Evolutionary conservation across 2,888 invertebrate genomes (phyloP), one percentile per base, ranked within the genome.

Genomic region (Andrena fulva): DNA sequence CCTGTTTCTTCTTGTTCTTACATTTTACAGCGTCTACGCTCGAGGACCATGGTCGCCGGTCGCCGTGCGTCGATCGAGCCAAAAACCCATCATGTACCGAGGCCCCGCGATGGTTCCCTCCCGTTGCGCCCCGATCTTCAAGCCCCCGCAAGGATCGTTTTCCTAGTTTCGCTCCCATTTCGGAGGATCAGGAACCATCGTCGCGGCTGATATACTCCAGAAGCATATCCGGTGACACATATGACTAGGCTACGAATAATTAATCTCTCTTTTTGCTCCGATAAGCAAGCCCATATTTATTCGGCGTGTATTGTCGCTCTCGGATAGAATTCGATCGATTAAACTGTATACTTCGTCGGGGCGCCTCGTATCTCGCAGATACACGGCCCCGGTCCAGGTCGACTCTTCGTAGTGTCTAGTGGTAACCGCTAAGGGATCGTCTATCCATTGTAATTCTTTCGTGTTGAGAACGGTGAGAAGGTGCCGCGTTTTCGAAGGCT

Each of bases 221-320:
- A 91, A 90, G 92, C 93, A 93, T 93, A 93, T 93, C 93, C 91
- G 89, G 85, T 90, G 88, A 91, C 89, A 91, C 91, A 92, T 93
- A 92, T 91, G 89, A 92, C 89, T 91, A 90, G 89, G 84, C 85
- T 92, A 88, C 83, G 86, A 87, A 82, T 90, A 89, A 88, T 87
- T 85, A 84, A 89, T 85, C 82, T 87, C 85, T 87, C 86, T 84
- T 86, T 86, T 71, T 75, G 84, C 87, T 76, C 76, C 81, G 77
- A 72, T 80, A 79, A 85, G 70, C 84, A 85, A 84, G 82, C 79
- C 77, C 83, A 79, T 77, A 85, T 82, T 85, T 88, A 86, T 85
- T 71, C 80, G 80, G 66, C 87, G 82, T 78, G 77, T 82, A 73
- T 83, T 64, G 62, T 77, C 79, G 33, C 20, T 70, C 70, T 70